A percentile compares a stretch with the other conserved stretches of the same genome.
phyloP scores from a whole-genome alignment of 2,888 invertebrate species.

The Himalopsyche japonica region DNA sequence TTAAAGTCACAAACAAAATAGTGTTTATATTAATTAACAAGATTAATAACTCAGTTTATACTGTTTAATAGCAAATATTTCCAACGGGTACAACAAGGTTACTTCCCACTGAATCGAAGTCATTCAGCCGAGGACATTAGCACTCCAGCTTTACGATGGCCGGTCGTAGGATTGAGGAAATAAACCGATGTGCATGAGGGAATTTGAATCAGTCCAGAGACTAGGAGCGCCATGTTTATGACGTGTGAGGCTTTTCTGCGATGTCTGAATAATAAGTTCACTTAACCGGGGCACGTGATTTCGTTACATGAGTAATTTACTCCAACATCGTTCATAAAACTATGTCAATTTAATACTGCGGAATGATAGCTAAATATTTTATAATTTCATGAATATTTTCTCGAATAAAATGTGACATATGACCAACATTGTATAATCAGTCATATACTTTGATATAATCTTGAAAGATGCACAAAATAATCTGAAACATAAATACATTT shows the following conservation, averaged over 20 bases:
- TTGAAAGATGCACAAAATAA: no score
- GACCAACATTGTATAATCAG: no score
- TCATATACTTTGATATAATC: no score
- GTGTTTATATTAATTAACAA: no score
- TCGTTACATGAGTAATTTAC: background rate
- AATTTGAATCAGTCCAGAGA: background rate
- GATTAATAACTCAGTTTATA: no score
- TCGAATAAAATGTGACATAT: no score
- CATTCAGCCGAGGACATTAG: background rate
- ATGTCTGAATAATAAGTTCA: background rate
- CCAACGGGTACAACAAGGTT: background rate
- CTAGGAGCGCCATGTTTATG: background rate
- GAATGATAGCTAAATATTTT: background rate
- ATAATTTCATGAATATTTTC: no score
- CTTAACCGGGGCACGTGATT: background rate
- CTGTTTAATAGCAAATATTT: no score
- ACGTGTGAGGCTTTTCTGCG: background rate
- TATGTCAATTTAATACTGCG: background rate
- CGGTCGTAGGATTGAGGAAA: background rate
- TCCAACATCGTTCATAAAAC: no score
- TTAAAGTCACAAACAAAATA: no score
- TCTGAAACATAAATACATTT: no score
- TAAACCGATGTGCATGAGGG: background rate
- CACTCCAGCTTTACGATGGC: background rate
- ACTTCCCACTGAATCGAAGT: background rate